These are phyloP conservation scores for Coremacera marginata DNA, from an alignment of 2,888 invertebrate species.

Conservation along the genomic window DNA sequence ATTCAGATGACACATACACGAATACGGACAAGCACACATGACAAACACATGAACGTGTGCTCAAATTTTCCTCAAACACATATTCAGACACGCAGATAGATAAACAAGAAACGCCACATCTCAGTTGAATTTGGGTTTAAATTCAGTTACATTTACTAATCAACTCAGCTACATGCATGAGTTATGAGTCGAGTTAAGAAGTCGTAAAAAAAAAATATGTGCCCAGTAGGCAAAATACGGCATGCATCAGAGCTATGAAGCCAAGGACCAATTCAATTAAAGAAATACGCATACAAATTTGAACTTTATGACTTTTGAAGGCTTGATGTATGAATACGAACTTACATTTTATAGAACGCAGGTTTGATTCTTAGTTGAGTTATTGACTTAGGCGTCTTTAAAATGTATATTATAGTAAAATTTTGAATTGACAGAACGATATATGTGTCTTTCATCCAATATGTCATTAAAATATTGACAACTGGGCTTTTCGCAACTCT, in stretches of 20 bases:
- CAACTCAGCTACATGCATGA: conserved; percentile 19
- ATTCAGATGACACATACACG: too few species aligned
- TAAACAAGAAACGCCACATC: not conserved
- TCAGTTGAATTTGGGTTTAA: conserved; percentile 24
- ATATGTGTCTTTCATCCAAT: too few species aligned
- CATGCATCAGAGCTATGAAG: too few species aligned
- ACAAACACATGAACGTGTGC: not conserved
- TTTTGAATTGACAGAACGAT: too few species aligned
- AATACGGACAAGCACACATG: not conserved
- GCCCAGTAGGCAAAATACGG: too few species aligned
- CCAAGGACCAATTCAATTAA: too few species aligned
- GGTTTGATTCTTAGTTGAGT: too few species aligned
- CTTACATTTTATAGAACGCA: not conserved
- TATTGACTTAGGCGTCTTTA: too few species aligned
- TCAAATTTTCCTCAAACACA: not conserved
- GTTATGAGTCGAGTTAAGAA: conserved; percentile 5
- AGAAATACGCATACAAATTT: too few species aligned
- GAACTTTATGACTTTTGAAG: not conserved
- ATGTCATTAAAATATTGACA: too few species aligned
- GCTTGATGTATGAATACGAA: not conserved
- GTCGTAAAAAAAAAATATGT: not conserved
- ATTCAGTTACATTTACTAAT: conserved; percentile 29
- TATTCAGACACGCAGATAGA: not conserved
- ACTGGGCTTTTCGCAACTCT: too few species aligned
- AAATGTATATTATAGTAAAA: too few species aligned